These are phyloP conservation scores for Neotoma lepida DNA, from an alignment of 2,113 vertebrate species.

Conservation along the genomic window DNA sequence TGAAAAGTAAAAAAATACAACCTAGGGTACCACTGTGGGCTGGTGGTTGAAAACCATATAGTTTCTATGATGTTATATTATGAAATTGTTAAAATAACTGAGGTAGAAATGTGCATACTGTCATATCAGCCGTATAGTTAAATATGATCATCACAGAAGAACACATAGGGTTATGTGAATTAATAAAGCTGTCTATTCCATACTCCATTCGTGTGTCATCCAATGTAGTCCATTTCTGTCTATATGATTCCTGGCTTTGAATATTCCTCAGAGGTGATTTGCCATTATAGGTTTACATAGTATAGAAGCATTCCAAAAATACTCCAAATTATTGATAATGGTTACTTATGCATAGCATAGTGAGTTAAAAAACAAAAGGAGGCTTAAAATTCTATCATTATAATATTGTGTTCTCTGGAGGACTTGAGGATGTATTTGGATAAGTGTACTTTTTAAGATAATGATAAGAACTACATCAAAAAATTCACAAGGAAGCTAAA, in stretches of 20 bases:
- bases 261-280: not conserved
- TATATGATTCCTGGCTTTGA: not conserved
- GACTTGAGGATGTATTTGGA: not conserved
- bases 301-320: not conserved
- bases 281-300: not conserved
- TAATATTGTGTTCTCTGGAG: not conserved
- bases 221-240: not conserved
- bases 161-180: constrained; percentile 19
- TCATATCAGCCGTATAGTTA: not conserved
- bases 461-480: not conserved
- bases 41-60: not conserved
- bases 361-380: not conserved
- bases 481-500: not conserved
- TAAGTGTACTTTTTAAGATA: not conserved
- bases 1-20: not conserved
- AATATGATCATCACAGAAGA: not conserved
- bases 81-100: not conserved
- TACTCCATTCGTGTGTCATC: not conserved
- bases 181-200: not conserved
- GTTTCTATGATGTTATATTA: not conserved
- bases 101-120: not conserved
- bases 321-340: not conserved
- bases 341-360: not conserved
- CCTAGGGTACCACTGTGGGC: not conserved
- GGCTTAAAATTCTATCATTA: not conserved